A percentile compares a stretch with the other conserved stretches of the same genome.
phyloP scores from a whole-genome alignment of 1,140 invertebrate genomes.

The Camponotus pennsylvanicus region DNA sequence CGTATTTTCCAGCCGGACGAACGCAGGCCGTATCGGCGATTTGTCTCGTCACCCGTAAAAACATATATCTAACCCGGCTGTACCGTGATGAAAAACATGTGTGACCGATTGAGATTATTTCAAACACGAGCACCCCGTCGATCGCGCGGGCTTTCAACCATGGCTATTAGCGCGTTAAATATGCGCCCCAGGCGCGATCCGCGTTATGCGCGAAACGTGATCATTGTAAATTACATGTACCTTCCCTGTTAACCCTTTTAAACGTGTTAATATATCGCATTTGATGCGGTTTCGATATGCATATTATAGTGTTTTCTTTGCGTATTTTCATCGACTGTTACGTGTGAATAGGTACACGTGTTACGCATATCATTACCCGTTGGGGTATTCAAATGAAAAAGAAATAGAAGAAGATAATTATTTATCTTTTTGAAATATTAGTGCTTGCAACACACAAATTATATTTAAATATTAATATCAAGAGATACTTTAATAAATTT shows the following conservation, averaged over 20 bases:
- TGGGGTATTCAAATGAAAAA: not conserved
- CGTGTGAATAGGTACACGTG: slow-evolving; percentile 8
- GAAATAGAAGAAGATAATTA: not conserved
- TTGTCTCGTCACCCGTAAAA: slow-evolving; percentile 40
- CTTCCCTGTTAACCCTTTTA: slow-evolving; percentile 36
- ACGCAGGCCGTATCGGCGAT: not conserved
- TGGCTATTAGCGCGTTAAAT: slow-evolving; percentile 63
- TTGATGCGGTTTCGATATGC: slow-evolving; percentile 32
- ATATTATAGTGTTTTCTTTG: slow-evolving; percentile 6
- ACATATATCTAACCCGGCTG: slow-evolving; percentile 30
- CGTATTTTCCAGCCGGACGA: slow-evolving; percentile 3
- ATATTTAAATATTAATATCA: slow-evolving; percentile 20
- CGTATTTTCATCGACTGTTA: slow-evolving; percentile 18
- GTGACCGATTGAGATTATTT: slow-evolving; percentile 67
- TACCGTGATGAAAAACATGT: slow-evolving; percentile 34
- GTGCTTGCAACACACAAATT: not conserved
- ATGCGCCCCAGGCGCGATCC: slow-evolving; percentile 48
- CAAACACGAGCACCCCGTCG: slow-evolving; percentile 45
- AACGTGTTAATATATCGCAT: slow-evolving; percentile 36
- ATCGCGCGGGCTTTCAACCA: slow-evolving; percentile 49
- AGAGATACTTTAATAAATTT: not conserved
- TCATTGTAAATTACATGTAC: slow-evolving; percentile 52
- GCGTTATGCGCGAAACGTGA: slow-evolving; percentile 57
- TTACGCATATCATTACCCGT: not conserved
- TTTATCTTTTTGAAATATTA: slow-evolving; percentile 6